Base-by-base conservation (phyloP, 2,113 vertebrate species). In the Apeltes quadracus region DNA sequence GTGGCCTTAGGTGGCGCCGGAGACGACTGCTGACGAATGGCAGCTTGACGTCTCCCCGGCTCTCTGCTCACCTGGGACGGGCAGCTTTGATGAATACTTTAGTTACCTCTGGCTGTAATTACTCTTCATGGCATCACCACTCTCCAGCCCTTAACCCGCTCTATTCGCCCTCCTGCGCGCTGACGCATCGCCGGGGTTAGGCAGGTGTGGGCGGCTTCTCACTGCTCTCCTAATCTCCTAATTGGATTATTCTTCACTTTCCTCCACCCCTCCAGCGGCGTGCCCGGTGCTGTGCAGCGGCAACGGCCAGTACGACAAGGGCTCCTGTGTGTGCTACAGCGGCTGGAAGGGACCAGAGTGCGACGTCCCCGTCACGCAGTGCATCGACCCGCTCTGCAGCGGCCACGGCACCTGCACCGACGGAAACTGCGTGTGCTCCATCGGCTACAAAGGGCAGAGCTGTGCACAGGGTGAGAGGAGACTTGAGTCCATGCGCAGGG, bases 291-390 rank as follows among this genome's bases (percentile, higher is more conserved):
- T 99, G 63, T 99, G 98, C 92, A 98, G 98, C 48, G 97, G 97
- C 76, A 99, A 99, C 5, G 98, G 98, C 74, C 97, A 99, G 8
- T 99, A 99, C 85, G 96, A 97, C 50, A 98, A 98, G 88, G 98
- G 98, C 78, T 95, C 95, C 7, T 99, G 98, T 85, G 92, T 96
- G 64, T 99, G 98, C 91, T 98, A 98, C 95, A 99, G 97, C 36
- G 98, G 98, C 87, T 98, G 97, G 97, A 98, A 99, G 88, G 98
- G 98, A 0, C 94, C 97, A 0, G 97, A 99, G 63, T 99, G 97
- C 0, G 97, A 98, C 1, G 95, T 99, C 38, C 96, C 97, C 56
- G 70, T 90, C 91, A 96, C 93, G 59, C 97, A 99, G 89, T 99
- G 98, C 78, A 96, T 99, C 44, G 96, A 99, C 88, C 97, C 98